phyloP scores from a whole-genome alignment of 2,797 vertebrate genomes.

The Silurus aristotelis region DNA sequence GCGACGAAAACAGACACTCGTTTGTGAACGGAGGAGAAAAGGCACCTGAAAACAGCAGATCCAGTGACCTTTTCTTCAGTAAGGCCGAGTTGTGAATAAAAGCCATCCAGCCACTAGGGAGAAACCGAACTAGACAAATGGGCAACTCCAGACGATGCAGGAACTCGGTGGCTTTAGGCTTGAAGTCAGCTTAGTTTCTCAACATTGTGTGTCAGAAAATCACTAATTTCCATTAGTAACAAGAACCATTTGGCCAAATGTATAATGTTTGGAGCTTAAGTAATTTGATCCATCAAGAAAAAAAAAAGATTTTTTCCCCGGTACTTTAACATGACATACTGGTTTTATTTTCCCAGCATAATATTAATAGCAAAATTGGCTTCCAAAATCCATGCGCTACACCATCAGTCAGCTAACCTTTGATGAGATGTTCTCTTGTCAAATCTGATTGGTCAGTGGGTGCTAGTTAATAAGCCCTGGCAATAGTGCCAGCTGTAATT shows the following conservation, averaged over 20 bases:
- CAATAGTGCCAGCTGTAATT: background rate
- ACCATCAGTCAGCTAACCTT: background rate
- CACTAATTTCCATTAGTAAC: background rate
- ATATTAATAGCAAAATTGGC: background rate
- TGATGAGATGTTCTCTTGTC: background rate
- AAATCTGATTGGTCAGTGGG: constrained; percentile 1
- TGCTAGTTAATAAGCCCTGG: background rate
- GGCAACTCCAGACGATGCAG: constrained; percentile 17
- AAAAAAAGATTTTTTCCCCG: background rate
- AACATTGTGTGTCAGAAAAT: background rate
- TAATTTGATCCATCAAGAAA: background rate
- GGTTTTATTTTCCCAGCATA: background rate
- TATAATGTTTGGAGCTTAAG: background rate
- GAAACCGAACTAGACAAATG: constrained; percentile 4
- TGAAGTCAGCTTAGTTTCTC: background rate
- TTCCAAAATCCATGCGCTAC: background rate
- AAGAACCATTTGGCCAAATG: background rate
- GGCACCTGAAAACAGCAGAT: constrained; percentile 33
- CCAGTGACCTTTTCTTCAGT: constrained; percentile 37
- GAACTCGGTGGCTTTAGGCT: constrained; percentile 9
- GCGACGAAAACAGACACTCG: constrained; percentile 33
- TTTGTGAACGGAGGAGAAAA: constrained; percentile 38
- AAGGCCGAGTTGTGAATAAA: constrained; percentile 32
- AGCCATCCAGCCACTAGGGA: constrained; percentile 39
- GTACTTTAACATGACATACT: background rate